Evolutionary conservation across 2,113 vertebrate species (phyloP), one percentile per base, ranked within the genome.

Genomic region (Chaetura pelagica): DNA sequence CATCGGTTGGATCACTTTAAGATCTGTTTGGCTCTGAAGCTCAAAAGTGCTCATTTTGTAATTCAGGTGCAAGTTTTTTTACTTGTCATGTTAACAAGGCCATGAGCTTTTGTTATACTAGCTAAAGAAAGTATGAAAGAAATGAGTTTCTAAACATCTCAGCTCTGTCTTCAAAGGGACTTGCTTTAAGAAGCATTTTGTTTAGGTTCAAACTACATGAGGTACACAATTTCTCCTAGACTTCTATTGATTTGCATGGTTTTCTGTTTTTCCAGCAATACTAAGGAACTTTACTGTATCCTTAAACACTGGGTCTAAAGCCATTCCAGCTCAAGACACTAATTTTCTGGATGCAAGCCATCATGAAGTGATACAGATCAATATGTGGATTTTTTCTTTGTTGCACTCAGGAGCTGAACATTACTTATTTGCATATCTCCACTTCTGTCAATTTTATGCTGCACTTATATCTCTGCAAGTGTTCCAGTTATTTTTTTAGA

Each of bases 401-500:
- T 9, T 54, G 7, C 1, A 1, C 49, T 82, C 24, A 57, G 52
- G 66, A 84, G 5, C 44, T 84, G 80, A 72, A 61, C 3, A 1
- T 78, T 82, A 40, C 51, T 87, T 91, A 46, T 67, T 75, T 91
- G 48, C 44, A 14, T 69, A n/a, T 84, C 35, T 94, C 51, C n/a
- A 54, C 61, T 82, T 44, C 69, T 94, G 57, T 91, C 74, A 78
- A 2, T 81, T 93, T 94, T 71, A 27, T 68, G 51, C 81, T 87
- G 40, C 46, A 35, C 94, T 95, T 93, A 4, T 48, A 57, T 89
- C 49, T 75, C n/a, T 54, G 24, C 89, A 94, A 92, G 52, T 35
- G 44, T 84, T 89, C 8, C 34, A 82, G 66, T 88, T 88, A 74
- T 84, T 48, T 84, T 94, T 89, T 89, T 74, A 87, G 81, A 54